Conservation (phyloP, 92 coral and sea anemone genomes). For the Anthopleura xanthogrammica region DNA sequence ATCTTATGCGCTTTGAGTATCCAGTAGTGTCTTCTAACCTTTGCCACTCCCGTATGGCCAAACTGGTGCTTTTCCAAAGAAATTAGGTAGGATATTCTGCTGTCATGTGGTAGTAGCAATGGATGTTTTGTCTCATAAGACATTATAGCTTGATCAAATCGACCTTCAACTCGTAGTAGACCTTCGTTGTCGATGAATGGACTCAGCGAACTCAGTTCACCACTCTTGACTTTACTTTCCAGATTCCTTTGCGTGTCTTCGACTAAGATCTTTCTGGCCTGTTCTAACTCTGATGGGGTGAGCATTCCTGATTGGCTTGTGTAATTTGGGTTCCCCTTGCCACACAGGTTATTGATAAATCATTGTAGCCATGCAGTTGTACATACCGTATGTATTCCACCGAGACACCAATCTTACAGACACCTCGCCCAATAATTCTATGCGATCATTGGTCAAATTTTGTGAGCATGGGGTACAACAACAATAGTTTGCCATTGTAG, state of each 20-base stretch:
- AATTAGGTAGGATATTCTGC: background rate
- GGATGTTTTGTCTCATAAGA: slow-evolving; percentile 11
- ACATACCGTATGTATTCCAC: too few relatives aligned
- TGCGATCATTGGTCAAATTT: too few relatives aligned
- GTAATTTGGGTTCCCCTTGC: too few relatives aligned
- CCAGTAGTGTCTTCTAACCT: slow-evolving; percentile 26
- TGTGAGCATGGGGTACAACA: too few relatives aligned
- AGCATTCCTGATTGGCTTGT: too few relatives aligned
- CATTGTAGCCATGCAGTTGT: too few relatives aligned
- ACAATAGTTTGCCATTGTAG: too few relatives aligned
- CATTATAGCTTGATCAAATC: slow-evolving; percentile 13
- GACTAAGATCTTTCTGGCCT: background rate
- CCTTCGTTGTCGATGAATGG: slow-evolving; percentile 38
- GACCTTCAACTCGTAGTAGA: slow-evolving; percentile 26
- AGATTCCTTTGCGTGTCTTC: background rate
- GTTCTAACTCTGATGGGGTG: too few relatives aligned
- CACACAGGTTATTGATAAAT: too few relatives aligned
- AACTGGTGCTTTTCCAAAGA: background rate
- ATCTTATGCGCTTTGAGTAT: slow-evolving; percentile 10
- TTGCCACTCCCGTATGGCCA: slow-evolving; percentile 6
- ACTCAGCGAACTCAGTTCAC: slow-evolving; percentile 12
- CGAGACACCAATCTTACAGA: too few relatives aligned
- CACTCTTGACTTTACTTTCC: background rate
- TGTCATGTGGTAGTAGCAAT: background rate
- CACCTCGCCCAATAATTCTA: too few relatives aligned